Evolutionary conservation across 1,140 invertebrate genomes (phyloP), one percentile per base, ranked within the genome.

Genomic region (Prorops nasuta): DNA sequence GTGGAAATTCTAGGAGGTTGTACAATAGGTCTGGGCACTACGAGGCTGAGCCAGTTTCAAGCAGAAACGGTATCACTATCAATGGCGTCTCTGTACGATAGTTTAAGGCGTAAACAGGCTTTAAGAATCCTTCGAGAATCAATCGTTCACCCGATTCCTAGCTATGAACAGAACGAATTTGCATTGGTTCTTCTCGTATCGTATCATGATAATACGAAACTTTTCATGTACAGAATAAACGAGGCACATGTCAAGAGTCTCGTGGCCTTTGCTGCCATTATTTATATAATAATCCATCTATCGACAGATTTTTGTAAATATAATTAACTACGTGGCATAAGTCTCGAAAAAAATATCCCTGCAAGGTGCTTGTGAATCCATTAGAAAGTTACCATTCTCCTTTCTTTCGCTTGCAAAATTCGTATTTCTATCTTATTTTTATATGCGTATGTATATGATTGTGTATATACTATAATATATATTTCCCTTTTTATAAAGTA

Each of bases 41-140:
- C 67, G 85, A 88, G 54, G 85, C 85, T 1, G 85, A 86, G 60
- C 85, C 85, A 4, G 71, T 83, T 19, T 60, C 74, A 44, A 77
- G 79, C 46, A 81, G 81, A 49, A 85, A 84, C 60, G 80, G 83
- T 6, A 85, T 88, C 48, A 88, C 86, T 19, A 87, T 88, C 53
- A 88, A 88, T 58, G 86, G 86, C 31, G 86, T 88, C 7, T 81
- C 85, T 37, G 84, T 87, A 41, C 80, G 84, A 79, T 87, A 79
- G 67, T 63, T 60, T n/a, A 41, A 40, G 19, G 45, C 21, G 48
- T 7, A 3, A 12, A 28, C 24, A 28, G 24, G n/a, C n/a, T n/a
- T n/a, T n/a, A n/a, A n/a, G n/a, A n/a, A n/a, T n/a, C n/a, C n/a
- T n/a, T n/a, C n/a, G n/a, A n/a, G n/a, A n/a, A n/a, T n/a, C n/a